Evolutionary conservation across 2,888 invertebrate species (phyloP), one percentile per base, ranked within the genome.

Genomic region (Tholera decimalis): DNA sequence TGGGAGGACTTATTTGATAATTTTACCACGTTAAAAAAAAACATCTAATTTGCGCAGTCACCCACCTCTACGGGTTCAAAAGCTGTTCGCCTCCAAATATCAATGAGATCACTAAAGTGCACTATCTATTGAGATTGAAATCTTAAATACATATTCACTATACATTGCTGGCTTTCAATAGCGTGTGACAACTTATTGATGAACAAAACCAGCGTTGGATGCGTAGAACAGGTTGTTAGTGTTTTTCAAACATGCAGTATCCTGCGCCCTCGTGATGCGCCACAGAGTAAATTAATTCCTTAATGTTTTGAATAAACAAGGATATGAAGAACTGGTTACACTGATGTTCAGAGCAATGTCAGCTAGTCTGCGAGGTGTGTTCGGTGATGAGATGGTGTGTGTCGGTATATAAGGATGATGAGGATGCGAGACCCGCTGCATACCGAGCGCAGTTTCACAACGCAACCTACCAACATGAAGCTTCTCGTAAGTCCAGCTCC

Each of bases 321-420:
- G 69, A 9, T 63, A 49, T 4, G 33, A 15, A 13, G 11, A 67
- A 70, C 60, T 54, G 44, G 73, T 67, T 46, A 44, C 6, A 37
- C 51, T 63, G 66, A 51, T 54, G 64, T 43, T 68, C 13, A 11
- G 43, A 64, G 55, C 65, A 73, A 62, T 73, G 67, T 66, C 65
- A 69, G 63, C 55, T 54, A 68, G 58, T 71, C 70, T 84, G 77
- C 79, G 79, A 37, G 58, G 37, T 33, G 30, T 33, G 51, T 20
- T 62, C 18, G 41, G 39, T 60, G 50, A 60, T 53, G 47, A 59
- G 44, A 44, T 64, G 50, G 77, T 57, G 73, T 70, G 73, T 63
- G 62, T 15, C 6, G 15, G 72, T 91, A 91, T 91, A 91, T 79
- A 91, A 89, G 83, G 79, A 71, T 61, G n/a, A n/a, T n/a, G 82